Base-by-base conservation (phyloP, 2,797 vertebrate species). In the Lateolabrax maculatus region DNA sequence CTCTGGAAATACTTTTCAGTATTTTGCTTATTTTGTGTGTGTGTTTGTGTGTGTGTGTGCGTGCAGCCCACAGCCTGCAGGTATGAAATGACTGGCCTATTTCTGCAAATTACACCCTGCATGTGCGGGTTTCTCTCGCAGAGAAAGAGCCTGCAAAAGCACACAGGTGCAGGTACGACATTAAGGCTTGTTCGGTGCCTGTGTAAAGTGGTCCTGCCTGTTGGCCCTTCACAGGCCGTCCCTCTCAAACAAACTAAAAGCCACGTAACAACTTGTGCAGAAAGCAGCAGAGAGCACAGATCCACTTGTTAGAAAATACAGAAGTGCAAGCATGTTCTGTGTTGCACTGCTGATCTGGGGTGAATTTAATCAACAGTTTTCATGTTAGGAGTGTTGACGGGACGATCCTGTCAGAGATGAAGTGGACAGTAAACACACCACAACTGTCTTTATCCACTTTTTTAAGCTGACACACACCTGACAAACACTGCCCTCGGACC, bases 31-130 rank as follows among this genome's bases (percentile, higher is more conserved):
- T 68, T 75, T n/a, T 43, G 11, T 53, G 23, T 53, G 23, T 53
- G 48, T 39, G 55, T 19, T 9, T 58, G 31, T 57, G 55, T 58
- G 18, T 58, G 31, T 36, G 43, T 55, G 46, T 34, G 36, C 63
- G 41, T 73, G 68, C 53, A 80, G 65, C 67, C 77, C 66, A 66
- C 62, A 83, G 81, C 87, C 83, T 86, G 87, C 84, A 87, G 86
- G 80, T 81, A 77, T 63, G 71, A 85, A 87, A 79, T 66, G 79
- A 84, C 84, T 87, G 89, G 81, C 89, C 89, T 87, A 84, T 88
- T 91, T 90, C 84, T 83, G 85, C 73, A 87, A 92, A 91, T 91
- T 81, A 88, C 88, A 86, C 55, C 74, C 86, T 85, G 87, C 81
- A 71, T 88, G 88, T 87, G 85, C 69, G 18, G 76, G 85, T 84